Evolutionary conservation across 2,888 invertebrate species (phyloP).

Genomic region (Ischnus inquisitorius): DNA sequence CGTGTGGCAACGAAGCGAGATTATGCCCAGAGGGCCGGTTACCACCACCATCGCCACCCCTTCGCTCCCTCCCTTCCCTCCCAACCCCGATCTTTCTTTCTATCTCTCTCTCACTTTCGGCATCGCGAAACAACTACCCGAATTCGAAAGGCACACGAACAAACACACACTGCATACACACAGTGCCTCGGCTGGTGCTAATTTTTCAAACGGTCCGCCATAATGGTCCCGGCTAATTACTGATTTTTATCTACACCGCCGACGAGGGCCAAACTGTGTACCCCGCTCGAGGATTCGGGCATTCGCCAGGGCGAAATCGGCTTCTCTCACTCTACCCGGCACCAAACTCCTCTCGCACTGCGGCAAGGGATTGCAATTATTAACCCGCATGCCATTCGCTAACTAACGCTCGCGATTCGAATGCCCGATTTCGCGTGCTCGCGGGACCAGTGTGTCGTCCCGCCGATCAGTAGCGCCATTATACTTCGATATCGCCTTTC

Average conservation of each 20-base stretch:
- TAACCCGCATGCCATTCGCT: slow-evolving; percentile 75
- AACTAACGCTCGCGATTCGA: slow-evolving; percentile 72
- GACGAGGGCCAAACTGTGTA: slow-evolving; percentile 69
- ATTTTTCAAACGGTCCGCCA: slow-evolving; percentile 84
- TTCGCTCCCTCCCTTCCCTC: not conserved
- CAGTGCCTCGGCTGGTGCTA: slow-evolving; percentile 77
- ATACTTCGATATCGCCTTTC: slow-evolving; percentile 7
- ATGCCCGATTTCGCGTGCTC: slow-evolving; percentile 63
- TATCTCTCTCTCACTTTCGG: slow-evolving; percentile 48
- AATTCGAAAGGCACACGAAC: slow-evolving; percentile 35
- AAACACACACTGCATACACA: slow-evolving; percentile 1
- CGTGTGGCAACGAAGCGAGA: slow-evolving; percentile 79
- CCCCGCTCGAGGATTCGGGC: slow-evolving; percentile 66
- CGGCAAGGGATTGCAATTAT: slow-evolving; percentile 73
- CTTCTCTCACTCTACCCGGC: slow-evolving; percentile 62
- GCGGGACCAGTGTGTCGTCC: slow-evolving; percentile 30
- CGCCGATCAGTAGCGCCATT: slow-evolving; percentile 26
- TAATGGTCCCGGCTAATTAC: slow-evolving; percentile 85
- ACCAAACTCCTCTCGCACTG: slow-evolving; percentile 56
- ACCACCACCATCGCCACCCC: slow-evolving; percentile 72
- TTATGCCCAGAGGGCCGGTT: slow-evolving; percentile 85
- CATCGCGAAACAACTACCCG: slow-evolving; percentile 44
- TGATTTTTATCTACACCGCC: slow-evolving; percentile 84
- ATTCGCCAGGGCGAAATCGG: slow-evolving; percentile 59
- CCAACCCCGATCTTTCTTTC: slow-evolving; percentile 37